Conservation (phyloP, 2,113 vertebrate genomes). For the Nycticorax nycticorax region DNA sequence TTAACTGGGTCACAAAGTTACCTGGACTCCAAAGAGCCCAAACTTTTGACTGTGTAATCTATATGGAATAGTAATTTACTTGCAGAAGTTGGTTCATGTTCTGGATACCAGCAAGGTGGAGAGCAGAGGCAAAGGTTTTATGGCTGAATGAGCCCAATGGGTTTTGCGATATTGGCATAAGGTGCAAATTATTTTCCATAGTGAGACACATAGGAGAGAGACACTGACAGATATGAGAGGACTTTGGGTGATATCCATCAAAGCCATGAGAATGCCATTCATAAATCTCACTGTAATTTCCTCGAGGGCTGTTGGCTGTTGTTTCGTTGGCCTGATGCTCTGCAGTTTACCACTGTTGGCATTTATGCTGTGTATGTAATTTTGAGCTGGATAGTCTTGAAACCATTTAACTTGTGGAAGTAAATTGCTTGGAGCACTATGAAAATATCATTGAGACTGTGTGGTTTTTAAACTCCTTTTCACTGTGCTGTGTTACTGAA, state of each 20-base stretch:
- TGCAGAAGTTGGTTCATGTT: accelerated
- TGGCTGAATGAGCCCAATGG: neutral
- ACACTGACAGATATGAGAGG: neutral
- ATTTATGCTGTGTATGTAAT: slow-evolving; percentile 65
- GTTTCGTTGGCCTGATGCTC: slow-evolving; percentile 56
- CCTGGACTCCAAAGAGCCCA: neutral
- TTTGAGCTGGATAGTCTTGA: slow-evolving; percentile 76
- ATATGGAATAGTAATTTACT: neutral
- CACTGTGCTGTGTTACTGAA: slow-evolving; percentile 81
- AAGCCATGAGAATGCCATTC: slow-evolving; percentile 35
- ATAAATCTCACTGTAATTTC: slow-evolving; percentile 64
- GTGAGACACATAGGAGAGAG: neutral
- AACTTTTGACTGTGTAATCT: neutral
- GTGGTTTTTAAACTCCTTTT: slow-evolving; percentile 87
- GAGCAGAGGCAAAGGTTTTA: neutral
- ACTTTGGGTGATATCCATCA: neutral
- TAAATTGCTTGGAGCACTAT: slow-evolving; percentile 89
- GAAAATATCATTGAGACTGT: slow-evolving; percentile 88
- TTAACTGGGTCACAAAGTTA: neutral
- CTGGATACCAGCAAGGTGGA: neutral
- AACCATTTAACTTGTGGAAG: slow-evolving; percentile 78
- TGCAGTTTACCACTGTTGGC: slow-evolving; percentile 62
- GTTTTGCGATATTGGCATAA: neutral
- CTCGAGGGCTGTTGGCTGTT: slow-evolving; percentile 56
- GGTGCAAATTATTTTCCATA: neutral